Evolutionary conservation across 2,888 invertebrate genomes (phyloP).

Genomic region (Drosophila pegasa): DNA sequence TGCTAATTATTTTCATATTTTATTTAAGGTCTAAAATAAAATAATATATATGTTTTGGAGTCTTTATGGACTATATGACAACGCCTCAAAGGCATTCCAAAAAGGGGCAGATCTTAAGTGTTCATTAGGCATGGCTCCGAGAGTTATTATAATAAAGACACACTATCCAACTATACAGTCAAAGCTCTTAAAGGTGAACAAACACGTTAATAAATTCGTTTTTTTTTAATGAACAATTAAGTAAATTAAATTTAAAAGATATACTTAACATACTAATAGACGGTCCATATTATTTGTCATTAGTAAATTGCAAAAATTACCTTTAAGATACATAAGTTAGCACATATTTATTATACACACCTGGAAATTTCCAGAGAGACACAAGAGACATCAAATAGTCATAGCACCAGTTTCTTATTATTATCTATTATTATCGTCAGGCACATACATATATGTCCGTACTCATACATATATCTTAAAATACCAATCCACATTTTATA

Average conservation of each 20-base stretch:
- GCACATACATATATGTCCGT: neutral
- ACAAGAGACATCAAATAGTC: neutral
- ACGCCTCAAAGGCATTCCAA: slow-evolving; percentile 10
- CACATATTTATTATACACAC: neutral
- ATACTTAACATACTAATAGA: neutral
- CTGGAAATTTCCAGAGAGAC: neutral
- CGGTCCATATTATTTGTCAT: no score
- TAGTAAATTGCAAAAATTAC: no score
- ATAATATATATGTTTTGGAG: slow-evolving; percentile 26
- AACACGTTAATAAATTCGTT: no score
- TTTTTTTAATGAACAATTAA: no score
- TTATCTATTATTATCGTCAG: no score
- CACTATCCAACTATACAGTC: slow-evolving; percentile 5
- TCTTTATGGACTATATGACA: neutral
- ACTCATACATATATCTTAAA: neutral
- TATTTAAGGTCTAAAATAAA: slow-evolving; percentile 46
- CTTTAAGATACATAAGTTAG: no score
- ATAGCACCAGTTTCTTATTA: neutral
- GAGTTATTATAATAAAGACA: slow-evolving; percentile 21
- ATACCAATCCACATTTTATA: neutral
- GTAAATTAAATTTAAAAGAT: no score
- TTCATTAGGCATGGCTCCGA: slow-evolving; percentile 32
- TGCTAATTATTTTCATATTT: slow-evolving; percentile 67
- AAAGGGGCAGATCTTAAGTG: slow-evolving; percentile 30
- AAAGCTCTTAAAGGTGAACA: neutral